Evolutionary conservation across 2,113 vertebrate species (phyloP).

Genomic region (Alethe castanea): DNA sequence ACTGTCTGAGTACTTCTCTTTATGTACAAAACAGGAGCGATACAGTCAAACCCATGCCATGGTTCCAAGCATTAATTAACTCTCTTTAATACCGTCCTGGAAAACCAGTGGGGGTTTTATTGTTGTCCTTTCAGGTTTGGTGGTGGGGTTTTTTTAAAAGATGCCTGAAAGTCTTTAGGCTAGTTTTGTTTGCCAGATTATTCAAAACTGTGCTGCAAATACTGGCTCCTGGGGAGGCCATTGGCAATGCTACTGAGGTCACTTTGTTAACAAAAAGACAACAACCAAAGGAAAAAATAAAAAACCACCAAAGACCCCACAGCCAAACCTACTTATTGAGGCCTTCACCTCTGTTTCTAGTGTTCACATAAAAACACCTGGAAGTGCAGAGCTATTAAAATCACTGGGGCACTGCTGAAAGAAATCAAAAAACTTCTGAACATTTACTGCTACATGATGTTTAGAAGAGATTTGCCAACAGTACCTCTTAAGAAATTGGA

Average conservation of each 20-base stretch:
- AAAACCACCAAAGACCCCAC: fast-evolving
- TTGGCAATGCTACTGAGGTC: neutral
- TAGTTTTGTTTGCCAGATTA: neutral
- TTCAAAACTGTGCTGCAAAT: neutral
- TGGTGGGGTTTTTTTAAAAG: neutral
- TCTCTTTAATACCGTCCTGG: neutral
- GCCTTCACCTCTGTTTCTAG: neutral
- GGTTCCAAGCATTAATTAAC: neutral
- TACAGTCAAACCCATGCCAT: neutral
- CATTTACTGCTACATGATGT: neutral
- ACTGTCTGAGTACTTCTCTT: neutral
- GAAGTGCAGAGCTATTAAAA: neutral
- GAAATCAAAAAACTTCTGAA: neutral
- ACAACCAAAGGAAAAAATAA: neutral
- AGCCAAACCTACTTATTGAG: neutral
- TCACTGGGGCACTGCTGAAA: neutral
- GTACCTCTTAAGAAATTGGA: neutral
- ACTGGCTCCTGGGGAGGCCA: neutral
- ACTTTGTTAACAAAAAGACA: neutral
- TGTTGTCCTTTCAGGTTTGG: neutral
- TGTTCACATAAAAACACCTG: neutral
- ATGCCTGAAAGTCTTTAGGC: neutral
- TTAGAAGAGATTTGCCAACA: neutral
- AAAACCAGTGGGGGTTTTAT: neutral
- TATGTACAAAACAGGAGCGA: fast-evolving